Evolutionary conservation across 2,888 invertebrate genomes (phyloP).

Genomic region (Cataglyphis rosenhaueri): DNA sequence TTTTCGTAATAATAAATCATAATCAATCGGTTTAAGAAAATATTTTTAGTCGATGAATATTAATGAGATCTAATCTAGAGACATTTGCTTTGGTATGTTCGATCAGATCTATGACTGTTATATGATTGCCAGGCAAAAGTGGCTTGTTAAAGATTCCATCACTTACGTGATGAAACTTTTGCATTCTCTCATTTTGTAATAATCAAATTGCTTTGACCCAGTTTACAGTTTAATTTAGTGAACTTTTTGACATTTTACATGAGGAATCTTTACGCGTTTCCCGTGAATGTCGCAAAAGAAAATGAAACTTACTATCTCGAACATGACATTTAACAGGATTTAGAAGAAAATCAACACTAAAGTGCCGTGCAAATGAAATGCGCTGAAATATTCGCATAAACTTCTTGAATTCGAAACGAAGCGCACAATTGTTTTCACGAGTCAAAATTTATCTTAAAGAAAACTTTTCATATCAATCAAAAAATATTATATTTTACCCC

Average conservation of each 20-base stretch:
- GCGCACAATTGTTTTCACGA: constrained; percentile 4
- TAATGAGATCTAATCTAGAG: background rate
- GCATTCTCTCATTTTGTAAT: constrained; percentile 43
- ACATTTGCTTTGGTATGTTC: constrained; percentile 16
- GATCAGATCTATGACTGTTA: background rate
- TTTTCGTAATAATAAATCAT: background rate
- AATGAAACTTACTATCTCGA: constrained; percentile 32
- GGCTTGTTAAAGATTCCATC: constrained; percentile 54
- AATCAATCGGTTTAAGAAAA: background rate
- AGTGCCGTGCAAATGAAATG: constrained; percentile 15
- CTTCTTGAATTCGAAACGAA: background rate
- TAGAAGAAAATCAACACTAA: constrained; percentile 20
- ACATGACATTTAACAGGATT: constrained; percentile 22
- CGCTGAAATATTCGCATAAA: constrained; percentile 23
- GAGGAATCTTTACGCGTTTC: background rate
- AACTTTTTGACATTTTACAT: constrained; percentile 4
- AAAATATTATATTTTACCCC: constrained; percentile 14
- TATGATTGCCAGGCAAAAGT: constrained; percentile 2
- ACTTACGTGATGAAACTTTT: constrained; percentile 49
- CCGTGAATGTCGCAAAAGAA: background rate
- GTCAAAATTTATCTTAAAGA: background rate
- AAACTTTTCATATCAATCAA: background rate
- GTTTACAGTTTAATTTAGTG: constrained; percentile 24
- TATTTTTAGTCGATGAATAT: background rate
- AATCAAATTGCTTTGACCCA: constrained; percentile 13